Base-by-base conservation (phyloP, 2,797 vertebrate species). In the Coendou prehensilis region DNA sequence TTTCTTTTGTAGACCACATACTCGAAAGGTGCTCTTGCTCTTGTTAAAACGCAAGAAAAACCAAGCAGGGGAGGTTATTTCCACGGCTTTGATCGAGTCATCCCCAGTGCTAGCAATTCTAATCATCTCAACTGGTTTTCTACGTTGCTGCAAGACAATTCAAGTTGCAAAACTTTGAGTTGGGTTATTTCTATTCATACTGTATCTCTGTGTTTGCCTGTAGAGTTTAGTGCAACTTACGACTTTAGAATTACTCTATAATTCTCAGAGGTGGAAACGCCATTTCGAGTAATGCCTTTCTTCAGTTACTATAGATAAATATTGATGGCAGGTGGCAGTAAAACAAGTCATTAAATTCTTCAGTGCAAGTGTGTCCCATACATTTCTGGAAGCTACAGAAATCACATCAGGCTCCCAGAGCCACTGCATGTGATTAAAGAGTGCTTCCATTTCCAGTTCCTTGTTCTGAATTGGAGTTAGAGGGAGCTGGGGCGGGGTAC, bases 241-340 rank as follows among this genome's bases (percentile, higher is more conserved):
- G 82, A 52, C 20, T 41, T 91, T 82, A 73, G 90, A 97, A 96
- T 92, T 78, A 95, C 97, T 89, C 86, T 91, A 80, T 45, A 86
- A 84, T 93, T 93, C 89, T 89, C 96, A 96, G 96, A 90, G 78
- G 95, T 97, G 93, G 97, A 97, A 52, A 87, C 30, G 30, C 93
- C 89, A n/a, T 94, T 97, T 93, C 54, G 23, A 87, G 93, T 94
- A 96, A 97, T 94, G 94, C 56, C 86, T 98, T 96, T 96, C 90
- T 97, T 96, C 84, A 93, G 97, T 92, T 96, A 94, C 93, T 84
- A 76, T 45, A 95, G 94, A 95, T 96, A 97, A 98, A 97, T 84
- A 81, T 33, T 96, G 96, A 96, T 75, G 87, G 82, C 97, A 94
- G 95, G 91, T 86, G 26, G 91, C 76, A 88, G 87, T 96, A 85